Conservation (phyloP, 2,888 invertebrate species). For the Diloba caeruleocephala region DNA sequence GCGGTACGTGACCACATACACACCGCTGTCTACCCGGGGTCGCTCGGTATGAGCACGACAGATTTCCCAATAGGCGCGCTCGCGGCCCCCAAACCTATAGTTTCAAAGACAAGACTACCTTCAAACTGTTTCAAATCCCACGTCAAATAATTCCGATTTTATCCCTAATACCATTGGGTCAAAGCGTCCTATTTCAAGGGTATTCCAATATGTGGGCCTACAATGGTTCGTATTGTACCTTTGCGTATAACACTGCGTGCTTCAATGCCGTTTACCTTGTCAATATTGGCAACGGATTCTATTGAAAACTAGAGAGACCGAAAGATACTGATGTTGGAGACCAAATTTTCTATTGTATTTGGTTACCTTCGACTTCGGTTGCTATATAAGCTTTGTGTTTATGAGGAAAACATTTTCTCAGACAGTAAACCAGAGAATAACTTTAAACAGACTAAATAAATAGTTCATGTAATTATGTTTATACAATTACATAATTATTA, state of each 20-base stretch:
- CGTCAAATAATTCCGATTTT: conserved; percentile 30
- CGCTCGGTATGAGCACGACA: too few relatives aligned
- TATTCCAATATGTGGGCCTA: conserved; percentile 45
- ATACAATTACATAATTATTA: too few relatives aligned
- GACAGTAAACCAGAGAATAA: too few relatives aligned
- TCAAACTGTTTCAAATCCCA: not conserved
- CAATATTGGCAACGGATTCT: conserved; percentile 31
- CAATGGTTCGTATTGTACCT: conserved; percentile 38
- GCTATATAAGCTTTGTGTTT: conserved; percentile 7
- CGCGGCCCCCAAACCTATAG: too few relatives aligned
- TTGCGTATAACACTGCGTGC: conserved; percentile 26
- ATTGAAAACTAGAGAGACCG: conserved; percentile 37
- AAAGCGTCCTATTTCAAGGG: conserved; percentile 36
- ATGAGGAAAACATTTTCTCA: too few relatives aligned
- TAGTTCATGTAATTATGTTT: too few relatives aligned
- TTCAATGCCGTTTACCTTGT: conserved; percentile 30
- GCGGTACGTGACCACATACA: too few relatives aligned
- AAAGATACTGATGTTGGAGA: conserved; percentile 13
- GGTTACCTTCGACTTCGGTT: conserved; percentile 3
- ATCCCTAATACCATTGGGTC: conserved; percentile 28
- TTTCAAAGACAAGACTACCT: too few relatives aligned
- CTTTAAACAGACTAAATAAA: too few relatives aligned
- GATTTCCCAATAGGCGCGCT: too few relatives aligned
- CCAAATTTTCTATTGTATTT: conserved; percentile 16
- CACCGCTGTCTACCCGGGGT: too few relatives aligned